Evolutionary conservation across 2,113 vertebrate species (phyloP).

Genomic region (Phaethornis superciliosus): DNA sequence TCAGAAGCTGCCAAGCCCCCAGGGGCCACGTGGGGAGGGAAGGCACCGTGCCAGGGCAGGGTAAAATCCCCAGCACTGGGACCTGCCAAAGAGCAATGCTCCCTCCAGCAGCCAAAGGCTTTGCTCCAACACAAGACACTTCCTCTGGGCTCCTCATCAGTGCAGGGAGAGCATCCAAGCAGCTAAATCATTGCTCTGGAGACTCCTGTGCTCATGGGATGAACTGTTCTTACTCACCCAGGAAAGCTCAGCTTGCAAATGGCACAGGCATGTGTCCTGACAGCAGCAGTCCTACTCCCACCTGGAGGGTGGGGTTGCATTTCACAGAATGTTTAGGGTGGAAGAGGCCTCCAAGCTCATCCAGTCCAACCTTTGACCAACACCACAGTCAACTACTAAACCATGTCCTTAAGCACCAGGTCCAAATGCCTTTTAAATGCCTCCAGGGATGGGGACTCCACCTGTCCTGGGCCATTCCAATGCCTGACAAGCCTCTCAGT

Average conservation of each 20-base stretch:
- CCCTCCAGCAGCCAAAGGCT: neutral
- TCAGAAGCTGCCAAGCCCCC: neutral
- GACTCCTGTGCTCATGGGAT: neutral
- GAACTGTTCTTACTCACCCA: neutral
- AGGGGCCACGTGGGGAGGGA: too few species aligned
- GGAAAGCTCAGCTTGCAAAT: neutral
- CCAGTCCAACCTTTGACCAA: too few species aligned
- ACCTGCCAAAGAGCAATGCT: neutral
- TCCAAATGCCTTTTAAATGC: too few species aligned
- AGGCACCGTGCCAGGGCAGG: neutral
- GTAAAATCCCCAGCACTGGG: neutral
- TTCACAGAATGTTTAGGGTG: neutral
- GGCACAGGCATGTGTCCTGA: neutral
- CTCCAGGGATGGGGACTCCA: too few species aligned
- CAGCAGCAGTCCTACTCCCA: neutral
- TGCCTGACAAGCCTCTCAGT: too few species aligned
- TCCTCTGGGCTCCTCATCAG: neutral
- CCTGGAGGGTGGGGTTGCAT: neutral
- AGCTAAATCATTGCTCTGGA: neutral
- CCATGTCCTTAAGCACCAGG: too few species aligned
- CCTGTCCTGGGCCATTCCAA: too few species aligned
- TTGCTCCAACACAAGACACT: neutral
- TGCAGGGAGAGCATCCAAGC: neutral
- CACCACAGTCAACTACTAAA: too few species aligned
- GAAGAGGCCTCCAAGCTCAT: too few species aligned